Conservation (phyloP, 37 sponge, comb jelly and placozoan species). For the Petrosia ficiformis region DNA sequence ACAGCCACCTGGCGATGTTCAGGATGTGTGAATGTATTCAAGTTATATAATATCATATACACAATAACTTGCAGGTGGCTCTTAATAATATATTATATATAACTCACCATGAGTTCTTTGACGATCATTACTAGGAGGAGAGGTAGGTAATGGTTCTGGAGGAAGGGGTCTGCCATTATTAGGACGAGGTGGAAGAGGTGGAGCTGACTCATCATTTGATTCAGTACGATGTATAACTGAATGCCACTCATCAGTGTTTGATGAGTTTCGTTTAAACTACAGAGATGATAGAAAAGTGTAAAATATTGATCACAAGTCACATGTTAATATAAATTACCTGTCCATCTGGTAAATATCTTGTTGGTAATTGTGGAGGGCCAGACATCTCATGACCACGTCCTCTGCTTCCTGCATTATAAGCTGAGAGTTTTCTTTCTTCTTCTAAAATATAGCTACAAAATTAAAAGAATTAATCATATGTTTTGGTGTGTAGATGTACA, state of each 20-base stretch:
- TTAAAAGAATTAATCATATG: not conserved
- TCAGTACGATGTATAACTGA: not conserved
- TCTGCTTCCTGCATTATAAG: not conserved
- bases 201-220: not conserved
- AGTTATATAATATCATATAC: no score
- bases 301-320: no score
- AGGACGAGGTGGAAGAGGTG: conserved; percentile 21
- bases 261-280: no score
- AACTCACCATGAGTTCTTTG: not conserved
- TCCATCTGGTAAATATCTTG: not conserved
- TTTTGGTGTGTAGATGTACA: not conserved
- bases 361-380: not conserved
- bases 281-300: no score
- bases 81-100: not conserved
- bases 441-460: not conserved
- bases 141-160: conserved; percentile 2
- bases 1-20: not conserved
- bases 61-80: not conserved
- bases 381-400: not conserved
- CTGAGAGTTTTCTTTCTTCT: not conserved
- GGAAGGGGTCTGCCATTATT: not conserved
- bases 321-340: no score
- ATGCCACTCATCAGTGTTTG: not conserved
- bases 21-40: not conserved
- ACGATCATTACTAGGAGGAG: not conserved